Percentiles rank a stretch among this genome's conserved stretches.
Conservation (phyloP, 2,797 vertebrate genomes). For the Lagorchestes hirsutus region DNA sequence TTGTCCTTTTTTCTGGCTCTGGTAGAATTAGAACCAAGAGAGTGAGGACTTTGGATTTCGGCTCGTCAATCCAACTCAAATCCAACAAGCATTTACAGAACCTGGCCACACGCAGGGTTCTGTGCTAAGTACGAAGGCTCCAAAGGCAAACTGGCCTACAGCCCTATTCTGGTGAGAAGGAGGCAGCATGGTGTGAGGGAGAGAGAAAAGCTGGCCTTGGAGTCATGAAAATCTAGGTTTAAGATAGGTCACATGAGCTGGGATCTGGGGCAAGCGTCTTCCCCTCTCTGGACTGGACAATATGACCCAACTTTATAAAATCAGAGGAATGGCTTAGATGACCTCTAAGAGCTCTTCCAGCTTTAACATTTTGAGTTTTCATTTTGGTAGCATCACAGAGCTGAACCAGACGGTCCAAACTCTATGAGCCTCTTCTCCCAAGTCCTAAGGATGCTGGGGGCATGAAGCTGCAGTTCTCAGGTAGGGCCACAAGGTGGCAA, state of each 20-base stretch:
- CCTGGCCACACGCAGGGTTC: not conserved
- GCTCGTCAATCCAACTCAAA: not conserved
- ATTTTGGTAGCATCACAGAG: not conserved
- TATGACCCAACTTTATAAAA: not conserved
- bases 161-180: not conserved
- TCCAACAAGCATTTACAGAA: not conserved
- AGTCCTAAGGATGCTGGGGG: not conserved
- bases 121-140: not conserved
- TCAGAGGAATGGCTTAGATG: not conserved
- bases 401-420: not conserved
- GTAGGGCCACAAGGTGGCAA: not conserved
- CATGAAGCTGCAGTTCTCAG: not conserved
- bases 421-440: not conserved
- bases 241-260: not conserved
- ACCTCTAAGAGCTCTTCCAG: not conserved
- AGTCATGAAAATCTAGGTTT: not conserved
- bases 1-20: not conserved
- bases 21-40: not conserved
- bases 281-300: not conserved
- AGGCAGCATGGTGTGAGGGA: not conserved
- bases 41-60: not conserved
- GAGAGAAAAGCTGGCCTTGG: not conserved
- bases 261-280: not conserved
- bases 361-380: not conserved
- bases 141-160: not conserved